These are phyloP conservation scores for Vidua macroura DNA, from an alignment of 2,113 vertebrate species.

Conservation along the genomic window DNA sequence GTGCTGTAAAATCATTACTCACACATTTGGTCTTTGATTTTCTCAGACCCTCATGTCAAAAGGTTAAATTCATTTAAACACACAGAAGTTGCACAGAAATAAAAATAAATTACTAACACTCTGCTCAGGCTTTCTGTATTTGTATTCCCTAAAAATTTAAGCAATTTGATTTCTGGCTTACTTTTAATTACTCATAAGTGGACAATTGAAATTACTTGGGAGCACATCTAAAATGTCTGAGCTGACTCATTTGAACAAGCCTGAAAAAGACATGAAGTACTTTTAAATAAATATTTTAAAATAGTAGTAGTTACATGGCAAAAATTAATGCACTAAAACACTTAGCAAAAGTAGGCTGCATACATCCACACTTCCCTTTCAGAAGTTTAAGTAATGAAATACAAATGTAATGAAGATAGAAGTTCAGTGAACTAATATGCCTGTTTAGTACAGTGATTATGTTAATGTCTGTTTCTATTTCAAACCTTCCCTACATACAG, in stretches of 20 bases:
- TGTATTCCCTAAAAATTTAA: background rate
- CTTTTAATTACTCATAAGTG: background rate
- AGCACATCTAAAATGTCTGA: constrained; percentile 7
- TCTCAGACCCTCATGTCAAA: background rate
- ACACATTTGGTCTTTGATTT: background rate
- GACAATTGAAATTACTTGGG: constrained; percentile 1
- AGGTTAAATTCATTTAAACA: background rate
- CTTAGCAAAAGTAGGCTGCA: background rate
- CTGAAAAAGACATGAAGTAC: background rate
- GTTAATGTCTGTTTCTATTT: background rate
- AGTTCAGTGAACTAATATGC: background rate
- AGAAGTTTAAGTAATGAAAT: background rate
- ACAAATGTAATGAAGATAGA: background rate
- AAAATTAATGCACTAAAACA: background rate
- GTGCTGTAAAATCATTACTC: background rate
- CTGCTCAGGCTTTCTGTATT: background rate
- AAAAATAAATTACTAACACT: background rate
- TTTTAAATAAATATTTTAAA: background rate
- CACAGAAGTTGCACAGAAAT: background rate
- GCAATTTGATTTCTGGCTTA: background rate
- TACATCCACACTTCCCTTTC: background rate
- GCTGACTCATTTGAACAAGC: constrained; percentile 1
- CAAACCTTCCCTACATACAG: background rate
- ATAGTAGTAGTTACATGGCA: background rate
- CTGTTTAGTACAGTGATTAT: background rate